These are phyloP conservation scores for Pocillopora grandis DNA, from an alignment of 92 coral and sea anemone species.

Conservation along the genomic window DNA sequence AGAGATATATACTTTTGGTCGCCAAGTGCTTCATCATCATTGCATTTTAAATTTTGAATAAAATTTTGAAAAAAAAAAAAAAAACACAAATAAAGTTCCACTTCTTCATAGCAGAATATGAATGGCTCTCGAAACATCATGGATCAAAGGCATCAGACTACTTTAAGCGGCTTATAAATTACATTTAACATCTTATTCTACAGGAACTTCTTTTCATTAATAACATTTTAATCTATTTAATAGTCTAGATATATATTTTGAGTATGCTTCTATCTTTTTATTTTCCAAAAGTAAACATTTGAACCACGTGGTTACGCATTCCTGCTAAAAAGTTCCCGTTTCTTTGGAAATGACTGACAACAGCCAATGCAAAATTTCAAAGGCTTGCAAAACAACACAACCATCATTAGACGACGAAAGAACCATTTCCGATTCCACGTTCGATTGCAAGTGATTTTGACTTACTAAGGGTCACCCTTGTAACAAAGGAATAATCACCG, in stretches of 20 bases:
- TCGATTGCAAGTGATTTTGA: neutral
- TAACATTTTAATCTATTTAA: neutral
- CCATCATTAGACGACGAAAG: neutral
- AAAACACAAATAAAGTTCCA: too few species aligned
- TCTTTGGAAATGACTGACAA: constrained; percentile 3
- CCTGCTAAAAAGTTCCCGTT: neutral
- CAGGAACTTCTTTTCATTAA: too few species aligned
- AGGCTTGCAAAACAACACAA: neutral
- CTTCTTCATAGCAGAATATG: too few species aligned
- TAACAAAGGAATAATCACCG: too few species aligned
- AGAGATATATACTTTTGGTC: neutral
- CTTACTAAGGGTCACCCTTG: too few species aligned
- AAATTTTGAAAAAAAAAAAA: neutral
- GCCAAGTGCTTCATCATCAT: neutral
- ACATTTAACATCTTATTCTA: too few species aligned
- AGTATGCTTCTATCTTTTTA: neutral
- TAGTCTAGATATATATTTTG: neutral
- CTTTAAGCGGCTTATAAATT: too few species aligned
- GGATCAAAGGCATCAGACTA: too few species aligned
- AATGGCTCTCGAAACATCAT: too few species aligned
- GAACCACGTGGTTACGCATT: constrained; percentile 1
- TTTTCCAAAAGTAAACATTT: constrained; percentile 1
- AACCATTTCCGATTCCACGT: neutral
- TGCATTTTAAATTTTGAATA: neutral
- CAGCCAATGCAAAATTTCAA: neutral